A percentile compares a stretch with the other conserved stretches of the same genome.
Conservation (phyloP, 1,140 invertebrate genomes). For the Panonychus citri region DNA sequence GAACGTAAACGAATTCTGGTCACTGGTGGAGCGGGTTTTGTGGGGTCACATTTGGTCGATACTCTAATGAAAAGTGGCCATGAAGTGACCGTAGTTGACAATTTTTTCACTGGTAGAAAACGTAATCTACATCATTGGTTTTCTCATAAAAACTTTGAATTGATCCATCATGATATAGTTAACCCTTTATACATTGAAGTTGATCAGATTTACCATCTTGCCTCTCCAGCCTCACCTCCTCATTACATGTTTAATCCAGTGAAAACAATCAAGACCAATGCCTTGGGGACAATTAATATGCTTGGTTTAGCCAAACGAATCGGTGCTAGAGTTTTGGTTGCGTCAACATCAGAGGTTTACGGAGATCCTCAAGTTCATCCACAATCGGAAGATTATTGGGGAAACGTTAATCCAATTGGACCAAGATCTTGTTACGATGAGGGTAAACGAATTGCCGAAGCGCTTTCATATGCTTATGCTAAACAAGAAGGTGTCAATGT, state of each 20-base stretch:
- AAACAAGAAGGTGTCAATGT: constrained; percentile 88
- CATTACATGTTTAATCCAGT: constrained; percentile 99
- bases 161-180: constrained; percentile 96
- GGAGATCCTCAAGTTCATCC: constrained; percentile 92
- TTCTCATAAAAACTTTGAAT: constrained; percentile 94
- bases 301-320: constrained; percentile 76
- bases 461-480: constrained; percentile 84
- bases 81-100: constrained; percentile 92
- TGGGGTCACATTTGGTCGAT: constrained; percentile 93
- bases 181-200: constrained; percentile 94
- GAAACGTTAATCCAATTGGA: constrained; percentile 95
- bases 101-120: constrained; percentile 93
- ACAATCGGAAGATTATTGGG: constrained; percentile 89
- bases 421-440: constrained; percentile 89
- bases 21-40: constrained; percentile 95
- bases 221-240: constrained; percentile 90
- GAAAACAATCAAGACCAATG: constrained; percentile 98
- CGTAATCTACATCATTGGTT: constrained; percentile 96
- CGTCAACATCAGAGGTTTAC: constrained; percentile 96
- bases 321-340: constrained; percentile 76
- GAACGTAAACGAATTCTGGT: constrained; percentile 72
- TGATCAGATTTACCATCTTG: constrained; percentile 96
- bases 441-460: constrained; percentile 89
- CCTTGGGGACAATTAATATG: constrained; percentile 97
- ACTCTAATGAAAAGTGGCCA: constrained; percentile 83